Evolutionary conservation across 2,888 invertebrate genomes (phyloP), one percentile per base, ranked within the genome.

Genomic region (Volucella inanis): DNA sequence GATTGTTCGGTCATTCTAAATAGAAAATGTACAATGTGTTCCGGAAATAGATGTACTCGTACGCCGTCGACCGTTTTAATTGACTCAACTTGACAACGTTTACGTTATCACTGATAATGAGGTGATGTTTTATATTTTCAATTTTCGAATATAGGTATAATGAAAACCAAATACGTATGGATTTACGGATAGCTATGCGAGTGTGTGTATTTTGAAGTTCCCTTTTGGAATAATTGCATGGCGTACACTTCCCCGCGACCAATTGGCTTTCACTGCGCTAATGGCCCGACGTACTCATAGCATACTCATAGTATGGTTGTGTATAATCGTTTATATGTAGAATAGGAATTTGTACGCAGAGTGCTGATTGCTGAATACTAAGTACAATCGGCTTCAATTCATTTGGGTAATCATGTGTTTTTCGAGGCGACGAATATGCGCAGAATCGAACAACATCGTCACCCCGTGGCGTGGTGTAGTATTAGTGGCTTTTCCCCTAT

Each of bases 311-410:
- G n/a, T 62, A 61, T 54, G 57, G 43, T 65, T 3, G 41, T 67
- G 79, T 79, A 67, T 31, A 31, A 67, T 75, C 54, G 57, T 71
- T 76, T 68, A 49, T 65, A 50, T 83, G 59, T 70, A 57, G 65
- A 72, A 38, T 72, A 72, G n/a, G n/a, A 78, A 74, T 75, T 68
- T 55, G 6, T 31, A 68, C 38, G 59, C 71, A 50, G 85, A 80
- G 67, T 57, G 65, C 57, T 72, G 85, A 81, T 85, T 77, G 81
- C 85, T 85, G 85, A 85, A 81, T 85, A 81, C 72, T 76, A 85
- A 85, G 18, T 57, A 75, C 78, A 68, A 18, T 64, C 18, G 45
- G 39, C 79, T 65, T 71, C 61, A 71, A 65, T 84, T 71, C 79
- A 61, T 79, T 71, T 67, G 49, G 64, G 47, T 78, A 65, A 18